Base-by-base conservation (phyloP, 2,797 vertebrate species). In the Macroramphosus scolopax region DNA sequence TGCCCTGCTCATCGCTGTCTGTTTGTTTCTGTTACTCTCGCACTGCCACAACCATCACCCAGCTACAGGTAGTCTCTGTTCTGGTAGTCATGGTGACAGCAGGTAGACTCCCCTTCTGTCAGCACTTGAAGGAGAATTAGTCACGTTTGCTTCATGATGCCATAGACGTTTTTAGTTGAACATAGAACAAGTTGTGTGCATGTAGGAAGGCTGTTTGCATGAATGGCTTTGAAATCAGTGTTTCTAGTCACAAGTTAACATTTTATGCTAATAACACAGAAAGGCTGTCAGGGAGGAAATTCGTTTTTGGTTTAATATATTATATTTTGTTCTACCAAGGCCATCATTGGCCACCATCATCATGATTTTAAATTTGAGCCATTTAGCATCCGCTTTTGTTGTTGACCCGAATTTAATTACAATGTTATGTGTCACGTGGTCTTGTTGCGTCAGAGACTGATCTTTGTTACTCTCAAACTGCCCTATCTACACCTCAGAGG, bases 401-500 rank as follows among this genome's bases (percentile, higher is more conserved):
- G 4, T 24, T 45, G 4, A 31, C 34, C 32, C 31, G 14, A 14
- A 60, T 56, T 56, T 10, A 12, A 18, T 6, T 2, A 13, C 13
- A 50, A 20, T 17, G 38, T 44, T 28, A 0, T 1, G 28, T 25
- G 8, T 6, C 11, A 17, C 35, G 14, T 20, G 6, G 8, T 51
- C 5, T 38, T 8, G 4, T 44, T 53, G 63, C 34, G n/a, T 35
- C 17, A 48, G 11, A 8, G 5, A 20, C 17, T 42, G n/a, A n/a
- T n/a, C n/a, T n/a, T n/a, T n/a, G n/a, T n/a, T n/a, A n/a, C n/a
- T n/a, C n/a, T n/a, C n/a, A n/a, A n/a, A n/a, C n/a, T 28, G 20
- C 6, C n/a, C 6, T 18, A 8, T 51, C 37, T 43, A 28, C 51
- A 25, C 25, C 22, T 53, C 44, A 24, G 31, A 73, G 43, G 42